These are phyloP conservation scores for Drosophila barbarae DNA, from an alignment of 2,888 invertebrate genomes.

Conservation along the genomic window DNA sequence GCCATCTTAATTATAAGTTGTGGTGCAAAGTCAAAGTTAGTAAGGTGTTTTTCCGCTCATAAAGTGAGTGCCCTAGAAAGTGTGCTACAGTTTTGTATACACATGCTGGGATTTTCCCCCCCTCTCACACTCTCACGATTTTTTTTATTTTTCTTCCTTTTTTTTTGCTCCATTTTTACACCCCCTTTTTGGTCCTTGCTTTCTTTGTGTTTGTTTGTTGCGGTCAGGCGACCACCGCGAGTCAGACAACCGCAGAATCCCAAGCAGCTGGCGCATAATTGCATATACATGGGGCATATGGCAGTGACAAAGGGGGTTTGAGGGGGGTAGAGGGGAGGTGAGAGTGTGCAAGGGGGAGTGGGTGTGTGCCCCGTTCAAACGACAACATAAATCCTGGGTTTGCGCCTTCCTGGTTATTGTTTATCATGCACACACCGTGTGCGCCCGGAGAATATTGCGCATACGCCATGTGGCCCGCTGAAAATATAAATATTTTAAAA, in stretches of 20 bases:
- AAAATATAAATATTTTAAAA: slow-evolving; percentile 55
- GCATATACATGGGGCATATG: slow-evolving; percentile 45
- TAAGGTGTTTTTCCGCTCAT: slow-evolving; percentile 49
- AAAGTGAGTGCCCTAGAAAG: slow-evolving; percentile 46
- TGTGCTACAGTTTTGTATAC: slow-evolving; percentile 54
- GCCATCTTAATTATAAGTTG: slow-evolving; percentile 60
- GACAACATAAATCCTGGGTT: slow-evolving; percentile 63
- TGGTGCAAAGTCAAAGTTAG: slow-evolving; percentile 53
- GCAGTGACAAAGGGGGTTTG: slow-evolving; percentile 13
- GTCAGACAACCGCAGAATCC: slow-evolving; percentile 44
- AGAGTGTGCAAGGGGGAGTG: slow-evolving; percentile 5
- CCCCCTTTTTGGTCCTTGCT: slow-evolving; percentile 3
- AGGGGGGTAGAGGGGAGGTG: not conserved
- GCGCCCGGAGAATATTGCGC: slow-evolving; percentile 44
- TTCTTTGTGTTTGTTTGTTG: slow-evolving; percentile 31
- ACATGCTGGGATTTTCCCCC: slow-evolving; percentile 25
- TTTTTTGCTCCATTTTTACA: slow-evolving; percentile 8
- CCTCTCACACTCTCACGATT: no score
- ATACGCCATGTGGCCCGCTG: slow-evolving; percentile 57
- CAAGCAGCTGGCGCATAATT: slow-evolving; percentile 47
- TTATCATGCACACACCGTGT: slow-evolving; percentile 53
- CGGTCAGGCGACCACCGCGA: slow-evolving; percentile 44
- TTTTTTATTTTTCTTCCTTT: not conserved
- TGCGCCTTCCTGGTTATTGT: slow-evolving; percentile 66
- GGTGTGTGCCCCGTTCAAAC: slow-evolving; percentile 45